Base-by-base conservation (phyloP, 2,888 invertebrate genomes). In the Zhuqinia jingwanae region DNA sequence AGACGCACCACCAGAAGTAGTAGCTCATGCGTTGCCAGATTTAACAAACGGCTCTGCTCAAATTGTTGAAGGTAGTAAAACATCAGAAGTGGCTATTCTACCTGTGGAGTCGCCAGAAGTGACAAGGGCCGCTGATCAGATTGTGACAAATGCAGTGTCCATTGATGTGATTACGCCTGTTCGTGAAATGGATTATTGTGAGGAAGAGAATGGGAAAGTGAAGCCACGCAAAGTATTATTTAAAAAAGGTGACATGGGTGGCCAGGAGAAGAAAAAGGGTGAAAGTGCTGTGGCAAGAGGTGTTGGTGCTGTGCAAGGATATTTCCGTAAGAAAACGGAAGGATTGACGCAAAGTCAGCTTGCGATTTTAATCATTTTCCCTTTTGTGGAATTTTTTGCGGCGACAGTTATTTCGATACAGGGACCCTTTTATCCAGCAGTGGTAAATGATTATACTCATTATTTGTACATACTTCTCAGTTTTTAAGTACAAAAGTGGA, bases 371-470 rank as follows among this genome's bases (percentile, higher is more conserved):
- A 93, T 96, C 60, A 95, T 96, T 75, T 96, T 97, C 92, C 95
- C 96, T 25, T 94, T 96, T 89, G 96, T 96, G 17, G 96, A 97
- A 92, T 96, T 97, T 93, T 96, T 96, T 91, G 96, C 96, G 92
- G 96, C 96, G 0, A 95, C 96, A 89, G 96, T 96, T 92, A 96
- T 97, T 2, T 96, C 96, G 0, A 92, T 97, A 2, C 96, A 97
- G 92, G 96, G 96, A 1, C 96, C 97, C 0, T 97, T 97, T 92
- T 97, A 96, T 92, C 96, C 96, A 0, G 94, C 95, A 92, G 96
- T 96, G 94, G 96, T 96, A 93, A 93, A n/a, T n/a, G 94, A 36
- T 36, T 6, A 36, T 6, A 6, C 8, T 56, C 50, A 50, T 8
- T 13, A 13, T 50, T 11, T n/a, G n/a, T n/a, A n/a, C n/a, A n/a